phyloP scores from a whole-genome alignment of 2,113 vertebrate genomes.

The Thomomys bottae region DNA sequence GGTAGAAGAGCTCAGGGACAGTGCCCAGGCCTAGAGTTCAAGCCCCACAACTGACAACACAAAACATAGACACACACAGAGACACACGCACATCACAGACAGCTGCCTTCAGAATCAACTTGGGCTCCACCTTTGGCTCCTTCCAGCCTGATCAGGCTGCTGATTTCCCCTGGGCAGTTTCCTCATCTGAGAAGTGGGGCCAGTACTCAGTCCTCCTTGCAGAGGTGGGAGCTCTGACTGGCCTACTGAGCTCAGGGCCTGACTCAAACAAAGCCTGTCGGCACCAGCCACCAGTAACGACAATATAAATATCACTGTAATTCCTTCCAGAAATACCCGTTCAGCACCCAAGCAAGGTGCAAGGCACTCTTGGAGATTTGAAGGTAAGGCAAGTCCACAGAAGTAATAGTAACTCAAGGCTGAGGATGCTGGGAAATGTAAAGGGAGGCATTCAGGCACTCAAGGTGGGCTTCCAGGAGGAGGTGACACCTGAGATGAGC shows the following conservation, averaged over 20 bases:
- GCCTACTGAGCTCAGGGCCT: background rate
- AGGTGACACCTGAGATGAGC: background rate
- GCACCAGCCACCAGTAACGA: background rate
- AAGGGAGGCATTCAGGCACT: background rate
- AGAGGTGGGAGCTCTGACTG: background rate
- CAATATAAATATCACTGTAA: background rate
- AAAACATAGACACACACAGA: too few relatives aligned
- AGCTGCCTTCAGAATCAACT: too few relatives aligned
- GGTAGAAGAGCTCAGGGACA: too few relatives aligned
- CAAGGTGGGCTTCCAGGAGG: constrained; percentile 30
- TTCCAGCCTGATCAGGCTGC: background rate
- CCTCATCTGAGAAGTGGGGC: constrained; percentile 23
- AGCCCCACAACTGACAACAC: too few relatives aligned
- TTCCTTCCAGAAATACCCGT: constrained; percentile 69
- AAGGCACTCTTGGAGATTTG: background rate
- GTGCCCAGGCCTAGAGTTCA: too few relatives aligned
- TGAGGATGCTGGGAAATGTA: background rate
- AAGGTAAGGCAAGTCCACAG: background rate
- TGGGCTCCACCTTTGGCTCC: background rate
- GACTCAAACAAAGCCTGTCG: constrained; percentile 31
- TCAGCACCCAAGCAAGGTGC: background rate
- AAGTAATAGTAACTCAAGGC: background rate
- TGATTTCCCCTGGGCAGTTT: background rate
- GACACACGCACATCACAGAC: too few relatives aligned
- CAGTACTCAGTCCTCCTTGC: background rate